Base-by-base conservation (phyloP, 2,797 vertebrate genomes). In the Epinephelus malabaricus region DNA sequence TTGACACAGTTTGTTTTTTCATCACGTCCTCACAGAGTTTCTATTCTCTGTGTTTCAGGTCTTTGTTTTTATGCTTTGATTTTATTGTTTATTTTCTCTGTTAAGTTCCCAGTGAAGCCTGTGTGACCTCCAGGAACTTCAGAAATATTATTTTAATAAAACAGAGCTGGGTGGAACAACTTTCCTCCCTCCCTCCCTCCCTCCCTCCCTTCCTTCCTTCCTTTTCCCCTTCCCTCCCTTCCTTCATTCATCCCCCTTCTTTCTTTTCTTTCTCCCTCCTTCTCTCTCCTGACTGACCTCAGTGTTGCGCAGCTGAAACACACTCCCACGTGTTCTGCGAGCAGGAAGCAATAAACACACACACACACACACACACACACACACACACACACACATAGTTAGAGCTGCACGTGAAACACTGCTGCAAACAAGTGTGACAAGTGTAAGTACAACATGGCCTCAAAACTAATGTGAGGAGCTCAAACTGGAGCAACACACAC, bases 321-420 rank as follows among this genome's bases (percentile, higher is more conserved):
- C 74, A 88, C 81, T 75, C 89, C 86, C 89, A 92, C 89, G 80
- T 91, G 91, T 70, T 74, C 58, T 2, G 50, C 61, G 14, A 79
- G 76, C 73, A 87, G 88, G 85, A 86, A 87, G 78, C 76, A 84
- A 89, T 58, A 86, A 59, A 82, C 38, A 79, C 47, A 74, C 60
- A 88, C 50, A 70, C 43, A 77, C 73, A 71, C 68, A 69, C 47
- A 72, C 50, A 69, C 63, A 79, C 25, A 73, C 58, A 21, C 21
- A 21, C 21, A 21, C 21, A 21, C 43, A 50, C 45, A 66, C 11
- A 59, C 54, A 58, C 49, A 56, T 5, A 45, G 21, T 38, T 15
- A 27, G 60, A 53, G 27, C 47, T 14, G 50, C 61, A 45, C 7
- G 15, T 27, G 15, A 68, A 55, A 34, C 70, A 49, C 64, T 60